phyloP scores from a whole-genome alignment of 2,797 vertebrate genomes.

The Garrulus glandarius region DNA sequence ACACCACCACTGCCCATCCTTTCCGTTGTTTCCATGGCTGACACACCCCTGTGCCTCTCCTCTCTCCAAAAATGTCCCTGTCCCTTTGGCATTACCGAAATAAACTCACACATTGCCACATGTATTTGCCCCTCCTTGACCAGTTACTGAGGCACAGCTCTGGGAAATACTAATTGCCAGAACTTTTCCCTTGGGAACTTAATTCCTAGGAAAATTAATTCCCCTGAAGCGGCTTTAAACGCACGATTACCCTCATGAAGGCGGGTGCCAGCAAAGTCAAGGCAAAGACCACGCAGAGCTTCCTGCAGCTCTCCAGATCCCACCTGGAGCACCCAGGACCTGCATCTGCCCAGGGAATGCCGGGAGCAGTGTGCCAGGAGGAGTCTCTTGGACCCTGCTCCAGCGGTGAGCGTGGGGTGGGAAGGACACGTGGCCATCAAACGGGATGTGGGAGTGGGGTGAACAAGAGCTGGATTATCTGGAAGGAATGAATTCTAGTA shows the following conservation, averaged over 20 bases:
- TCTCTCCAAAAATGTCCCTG: background rate
- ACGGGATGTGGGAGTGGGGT: background rate
- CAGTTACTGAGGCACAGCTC: background rate
- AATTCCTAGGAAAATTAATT: background rate
- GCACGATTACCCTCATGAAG: accelerated
- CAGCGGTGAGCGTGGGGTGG: background rate
- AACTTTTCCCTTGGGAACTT: background rate
- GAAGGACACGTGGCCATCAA: background rate
- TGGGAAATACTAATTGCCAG: background rate
- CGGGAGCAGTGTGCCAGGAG: background rate
- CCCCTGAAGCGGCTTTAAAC: too few relatives aligned
- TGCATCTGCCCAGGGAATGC: background rate
- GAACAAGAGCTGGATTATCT: background rate
- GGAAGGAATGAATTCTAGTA: background rate
- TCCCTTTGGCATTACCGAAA: background rate
- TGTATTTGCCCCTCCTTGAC: background rate
- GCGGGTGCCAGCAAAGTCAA: background rate
- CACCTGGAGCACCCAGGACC: background rate
- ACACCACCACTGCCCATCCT: background rate
- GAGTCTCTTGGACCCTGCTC: background rate
- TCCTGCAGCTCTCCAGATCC: background rate
- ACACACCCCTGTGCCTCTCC: background rate
- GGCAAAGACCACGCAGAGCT: background rate
- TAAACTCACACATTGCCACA: background rate
- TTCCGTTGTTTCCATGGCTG: background rate